A percentile compares a stretch with the other conserved stretches of the same genome.
Conservation (phyloP, 2,888 invertebrate species). For the Oithona nana region DNA sequence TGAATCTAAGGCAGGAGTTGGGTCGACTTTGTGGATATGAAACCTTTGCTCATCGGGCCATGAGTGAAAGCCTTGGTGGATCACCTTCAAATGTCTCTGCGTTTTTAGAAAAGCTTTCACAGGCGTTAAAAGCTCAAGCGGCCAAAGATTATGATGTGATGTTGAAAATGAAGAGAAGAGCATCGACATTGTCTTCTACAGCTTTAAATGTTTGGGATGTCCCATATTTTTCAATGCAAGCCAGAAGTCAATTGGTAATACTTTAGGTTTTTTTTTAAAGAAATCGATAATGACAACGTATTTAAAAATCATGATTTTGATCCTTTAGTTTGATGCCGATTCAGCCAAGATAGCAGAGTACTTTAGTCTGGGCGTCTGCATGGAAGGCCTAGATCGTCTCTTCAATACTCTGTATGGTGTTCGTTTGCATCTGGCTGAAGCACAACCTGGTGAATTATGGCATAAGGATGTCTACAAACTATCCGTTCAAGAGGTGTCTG, state of each 20-base stretch:
- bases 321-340: conserved; percentile 16
- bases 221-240: conserved; percentile 56
- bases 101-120: conserved; percentile 56
- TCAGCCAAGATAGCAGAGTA: conserved; percentile 55
- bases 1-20: conserved; percentile 53
- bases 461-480: conserved; percentile 71
- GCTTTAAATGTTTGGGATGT: conserved; percentile 52
- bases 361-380: conserved; percentile 79
- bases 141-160: neutral
- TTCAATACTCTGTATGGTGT: conserved; percentile 66
- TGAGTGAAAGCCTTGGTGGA: conserved; percentile 69
- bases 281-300: too few relatives aligned
- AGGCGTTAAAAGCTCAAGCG: conserved; percentile 47
- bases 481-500: conserved; percentile 29
- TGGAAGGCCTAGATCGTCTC: conserved; percentile 88
- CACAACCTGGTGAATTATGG: conserved; percentile 67
- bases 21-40: conserved; percentile 73
- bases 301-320: too few relatives aligned
- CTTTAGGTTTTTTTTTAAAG: too few relatives aligned
- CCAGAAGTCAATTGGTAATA: too few relatives aligned
- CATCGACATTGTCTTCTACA: neutral
- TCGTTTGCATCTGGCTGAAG: conserved; percentile 47
- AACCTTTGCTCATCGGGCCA: conserved; percentile 69
- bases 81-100: conserved; percentile 53
- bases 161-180: neutral